Evolutionary conservation across 2,888 invertebrate species (phyloP).

Genomic region (Anodontia alba): DNA sequence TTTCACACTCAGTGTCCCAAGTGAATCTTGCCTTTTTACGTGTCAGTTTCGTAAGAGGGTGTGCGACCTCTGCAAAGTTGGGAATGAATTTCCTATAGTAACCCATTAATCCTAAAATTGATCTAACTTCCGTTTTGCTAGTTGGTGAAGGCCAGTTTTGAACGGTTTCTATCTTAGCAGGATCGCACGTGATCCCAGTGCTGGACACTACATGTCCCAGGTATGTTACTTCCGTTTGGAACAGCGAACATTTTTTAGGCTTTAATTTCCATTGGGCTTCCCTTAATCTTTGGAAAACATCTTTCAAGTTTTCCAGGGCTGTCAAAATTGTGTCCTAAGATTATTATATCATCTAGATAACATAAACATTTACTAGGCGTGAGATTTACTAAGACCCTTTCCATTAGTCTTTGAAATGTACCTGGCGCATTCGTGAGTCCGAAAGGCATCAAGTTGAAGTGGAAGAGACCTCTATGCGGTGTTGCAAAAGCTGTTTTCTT

Average conservation of each 20-base stretch:
- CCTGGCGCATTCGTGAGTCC: slow-evolving; percentile 50
- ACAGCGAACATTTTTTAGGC: slow-evolving; percentile 37
- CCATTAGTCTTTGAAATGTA: slow-evolving; percentile 47
- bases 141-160: slow-evolving; percentile 38
- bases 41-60: slow-evolving; percentile 18
- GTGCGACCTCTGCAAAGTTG: slow-evolving; percentile 23
- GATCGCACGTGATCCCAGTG: slow-evolving; percentile 29
- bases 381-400: slow-evolving; percentile 44
- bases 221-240: slow-evolving; percentile 27
- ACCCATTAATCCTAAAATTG: slow-evolving; percentile 35
- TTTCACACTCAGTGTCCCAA: slow-evolving; percentile 35
- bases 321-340: slow-evolving; percentile 16
- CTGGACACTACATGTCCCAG: background rate
- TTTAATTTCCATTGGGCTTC: slow-evolving; percentile 34
- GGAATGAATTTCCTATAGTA: slow-evolving; percentile 43
- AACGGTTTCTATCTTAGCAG: slow-evolving; percentile 21
- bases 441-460: slow-evolving; percentile 49
- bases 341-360: background rate
- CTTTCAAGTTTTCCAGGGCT: slow-evolving; percentile 30
- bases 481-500: slow-evolving; percentile 47
- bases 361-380: slow-evolving; percentile 21
- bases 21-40: slow-evolving; percentile 5
- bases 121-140: slow-evolving; percentile 29
- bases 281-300: slow-evolving; percentile 40
- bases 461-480: background rate